phyloP scores from a whole-genome alignment of 2,113 vertebrate species.

The Phoenicopterus ruber region DNA sequence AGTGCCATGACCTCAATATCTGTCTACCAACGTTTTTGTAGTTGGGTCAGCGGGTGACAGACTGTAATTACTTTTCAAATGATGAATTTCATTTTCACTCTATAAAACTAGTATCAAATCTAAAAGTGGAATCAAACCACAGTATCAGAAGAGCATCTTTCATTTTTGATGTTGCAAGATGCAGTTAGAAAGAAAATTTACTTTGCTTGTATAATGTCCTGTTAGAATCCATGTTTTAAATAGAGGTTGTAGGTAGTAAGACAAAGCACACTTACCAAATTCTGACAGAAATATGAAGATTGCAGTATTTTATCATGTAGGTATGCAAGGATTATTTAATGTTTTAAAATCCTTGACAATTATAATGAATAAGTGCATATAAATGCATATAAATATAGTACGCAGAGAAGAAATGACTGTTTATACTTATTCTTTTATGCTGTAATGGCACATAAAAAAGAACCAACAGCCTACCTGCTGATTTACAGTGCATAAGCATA shows the following conservation, averaged over 20 bases:
- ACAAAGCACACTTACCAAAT: background rate
- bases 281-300: background rate
- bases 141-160: background rate
- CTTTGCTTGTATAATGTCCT: background rate
- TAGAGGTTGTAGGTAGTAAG: background rate
- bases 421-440: background rate
- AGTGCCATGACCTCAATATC: background rate
- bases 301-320: background rate
- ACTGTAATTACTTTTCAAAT: background rate
- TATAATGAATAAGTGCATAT: background rate
- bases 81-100: background rate
- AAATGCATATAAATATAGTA: background rate
- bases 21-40: background rate
- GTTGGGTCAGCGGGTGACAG: background rate
- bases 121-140: background rate
- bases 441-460: conserved; percentile 6
- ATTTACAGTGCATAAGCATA: background rate
- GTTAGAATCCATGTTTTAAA: background rate
- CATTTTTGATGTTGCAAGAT: background rate
- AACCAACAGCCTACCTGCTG: background rate
- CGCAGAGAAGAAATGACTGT: background rate
- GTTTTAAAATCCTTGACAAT: background rate
- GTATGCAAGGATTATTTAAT: background rate
- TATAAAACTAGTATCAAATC: background rate
- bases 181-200: background rate